These are phyloP conservation scores for Tenrec ecaudatus DNA, from an alignment of 2,113 vertebrate genomes.

Conservation along the genomic window DNA sequence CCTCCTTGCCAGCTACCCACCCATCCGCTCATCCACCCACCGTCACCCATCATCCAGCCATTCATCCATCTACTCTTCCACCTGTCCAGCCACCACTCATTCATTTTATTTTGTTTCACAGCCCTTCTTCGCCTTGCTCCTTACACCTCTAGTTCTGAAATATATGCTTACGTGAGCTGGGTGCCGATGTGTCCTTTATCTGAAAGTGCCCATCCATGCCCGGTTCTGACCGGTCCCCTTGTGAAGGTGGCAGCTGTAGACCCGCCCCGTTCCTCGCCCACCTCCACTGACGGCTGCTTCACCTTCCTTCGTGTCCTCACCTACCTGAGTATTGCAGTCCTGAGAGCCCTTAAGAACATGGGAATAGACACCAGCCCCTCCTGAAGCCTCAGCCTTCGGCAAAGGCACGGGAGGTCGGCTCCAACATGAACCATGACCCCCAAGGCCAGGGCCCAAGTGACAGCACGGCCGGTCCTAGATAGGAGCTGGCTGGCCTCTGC, in stretches of 20 bases:
- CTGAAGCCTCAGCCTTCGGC: not conserved
- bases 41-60: not conserved
- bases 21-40: too few relatives aligned
- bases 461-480: not conserved
- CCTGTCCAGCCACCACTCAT: not conserved
- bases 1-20: not conserved
- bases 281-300: not conserved
- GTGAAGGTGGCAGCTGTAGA: not conserved
- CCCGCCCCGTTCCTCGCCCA: not conserved
- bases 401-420: not conserved
- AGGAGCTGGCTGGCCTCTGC: not conserved
- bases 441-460: not conserved
- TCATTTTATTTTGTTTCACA: not conserved
- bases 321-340: not conserved
- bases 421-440: not conserved
- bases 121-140: not conserved
- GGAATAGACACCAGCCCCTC: not conserved
- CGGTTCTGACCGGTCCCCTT: too few relatives aligned
- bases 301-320: not conserved
- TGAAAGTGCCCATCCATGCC: not conserved
- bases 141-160: not conserved
- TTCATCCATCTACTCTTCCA: too few relatives aligned
- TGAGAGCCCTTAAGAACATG: not conserved
- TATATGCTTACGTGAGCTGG: not conserved
- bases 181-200: not conserved